Evolutionary conservation across 2,797 vertebrate species (phyloP).

Genomic region (Danio choprae): DNA sequence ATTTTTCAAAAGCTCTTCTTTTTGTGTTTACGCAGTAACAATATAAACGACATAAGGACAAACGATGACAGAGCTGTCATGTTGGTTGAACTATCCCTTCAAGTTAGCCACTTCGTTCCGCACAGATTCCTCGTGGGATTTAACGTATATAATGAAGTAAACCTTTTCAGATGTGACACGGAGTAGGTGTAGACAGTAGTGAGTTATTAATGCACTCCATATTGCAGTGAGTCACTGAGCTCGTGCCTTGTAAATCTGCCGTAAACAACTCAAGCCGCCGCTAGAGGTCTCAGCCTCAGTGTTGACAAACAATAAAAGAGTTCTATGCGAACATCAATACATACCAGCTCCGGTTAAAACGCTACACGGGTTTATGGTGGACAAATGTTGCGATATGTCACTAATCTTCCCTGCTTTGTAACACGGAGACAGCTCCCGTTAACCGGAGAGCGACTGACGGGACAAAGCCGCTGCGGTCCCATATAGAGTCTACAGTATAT

Average conservation of each 20-base stretch:
- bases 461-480: constrained; percentile 20
- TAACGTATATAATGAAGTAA: not conserved
- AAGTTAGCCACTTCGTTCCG: not conserved
- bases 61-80: not conserved
- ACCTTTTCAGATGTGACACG: not conserved
- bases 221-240: constrained; percentile 42
- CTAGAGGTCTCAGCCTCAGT: constrained; percentile 55
- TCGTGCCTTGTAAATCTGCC: constrained; percentile 25
- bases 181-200: constrained; percentile 20
- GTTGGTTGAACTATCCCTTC: not conserved
- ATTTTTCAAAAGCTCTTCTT: not conserved
- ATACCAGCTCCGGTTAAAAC: not conserved
- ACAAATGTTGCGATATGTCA: constrained; percentile 16
- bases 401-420: not conserved
- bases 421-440: constrained; percentile 13
- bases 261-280: constrained; percentile 25
- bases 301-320: constrained; percentile 49
- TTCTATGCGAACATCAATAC: constrained; percentile 42
- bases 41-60: not conserved
- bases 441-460: not conserved
- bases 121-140: not conserved
- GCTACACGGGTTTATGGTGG: constrained; percentile 22
- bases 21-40: not conserved
- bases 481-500: constrained; percentile 8
- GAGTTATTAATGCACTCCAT: constrained; percentile 38